phyloP scores from a whole-genome alignment of 2,113 vertebrate species.

The Eurypyga helias region DNA sequence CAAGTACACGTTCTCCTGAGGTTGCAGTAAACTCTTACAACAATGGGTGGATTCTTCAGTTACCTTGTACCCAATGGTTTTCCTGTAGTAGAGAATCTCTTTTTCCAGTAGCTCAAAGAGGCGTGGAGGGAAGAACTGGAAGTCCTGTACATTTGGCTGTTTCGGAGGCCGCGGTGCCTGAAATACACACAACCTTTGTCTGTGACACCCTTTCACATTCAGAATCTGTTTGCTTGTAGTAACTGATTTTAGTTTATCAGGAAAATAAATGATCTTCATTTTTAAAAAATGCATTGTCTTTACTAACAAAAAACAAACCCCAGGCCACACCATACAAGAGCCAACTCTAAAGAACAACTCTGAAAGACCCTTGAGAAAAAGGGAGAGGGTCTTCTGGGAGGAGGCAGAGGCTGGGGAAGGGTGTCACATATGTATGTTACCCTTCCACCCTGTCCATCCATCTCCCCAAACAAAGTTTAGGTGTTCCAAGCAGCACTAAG shows the following conservation, averaged over 20 bases:
- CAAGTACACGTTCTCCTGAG: background rate
- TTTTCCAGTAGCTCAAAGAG: constrained; percentile 98
- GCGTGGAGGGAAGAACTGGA: constrained; percentile 97
- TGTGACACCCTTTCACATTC: background rate
- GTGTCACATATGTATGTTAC: background rate
- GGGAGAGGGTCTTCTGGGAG: background rate
- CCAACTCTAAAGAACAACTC: background rate
- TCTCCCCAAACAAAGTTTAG: background rate
- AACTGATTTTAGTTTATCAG: background rate
- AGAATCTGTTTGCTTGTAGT: background rate
- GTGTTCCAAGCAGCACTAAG: background rate
- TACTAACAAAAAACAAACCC: background rate
- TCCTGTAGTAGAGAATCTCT: constrained; percentile 97
- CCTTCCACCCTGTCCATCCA: background rate
- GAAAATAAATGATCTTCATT: background rate
- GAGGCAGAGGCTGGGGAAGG: accelerated
- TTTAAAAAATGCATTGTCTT: background rate
- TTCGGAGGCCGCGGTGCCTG: constrained; percentile 98
- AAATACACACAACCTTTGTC: background rate
- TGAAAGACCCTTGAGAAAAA: background rate
- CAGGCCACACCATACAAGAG: background rate
- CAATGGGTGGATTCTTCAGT: background rate
- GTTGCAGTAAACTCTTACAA: background rate
- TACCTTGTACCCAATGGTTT: constrained; percentile 99
- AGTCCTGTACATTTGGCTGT: constrained; percentile 97